These are phyloP conservation scores for Campylomormyrus numenius DNA, from an alignment of 2,113 vertebrate genomes.

Conservation along the genomic window DNA sequence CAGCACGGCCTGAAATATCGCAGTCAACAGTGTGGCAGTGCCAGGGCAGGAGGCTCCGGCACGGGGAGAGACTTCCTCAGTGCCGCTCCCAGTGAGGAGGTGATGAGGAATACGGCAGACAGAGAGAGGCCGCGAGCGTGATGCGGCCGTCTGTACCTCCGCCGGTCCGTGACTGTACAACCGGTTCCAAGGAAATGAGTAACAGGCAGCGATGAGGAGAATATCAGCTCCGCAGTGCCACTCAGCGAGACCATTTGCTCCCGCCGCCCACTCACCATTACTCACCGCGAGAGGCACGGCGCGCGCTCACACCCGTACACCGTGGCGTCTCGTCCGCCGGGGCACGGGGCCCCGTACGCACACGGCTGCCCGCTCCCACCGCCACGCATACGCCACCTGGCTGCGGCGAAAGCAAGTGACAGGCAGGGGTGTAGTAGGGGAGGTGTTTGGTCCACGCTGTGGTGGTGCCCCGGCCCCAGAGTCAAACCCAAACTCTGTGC, in stretches of 20 bases:
- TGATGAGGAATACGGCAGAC: neutral
- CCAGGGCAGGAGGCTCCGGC: neutral
- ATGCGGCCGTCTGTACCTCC: neutral
- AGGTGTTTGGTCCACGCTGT: neutral
- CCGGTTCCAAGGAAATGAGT: conserved; percentile 20
- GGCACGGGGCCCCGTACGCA: neutral
- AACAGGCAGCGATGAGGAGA: conserved; percentile 14
- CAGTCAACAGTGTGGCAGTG: neutral
- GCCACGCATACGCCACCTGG: neutral
- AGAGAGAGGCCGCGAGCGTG: neutral
- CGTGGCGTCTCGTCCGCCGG: neutral
- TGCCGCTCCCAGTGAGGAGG: neutral
- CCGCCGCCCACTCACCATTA: conserved; percentile 20
- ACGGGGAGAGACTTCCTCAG: neutral
- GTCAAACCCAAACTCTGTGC: conserved; percentile 14
- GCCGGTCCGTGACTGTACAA: conserved; percentile 11
- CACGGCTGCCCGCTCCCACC: neutral
- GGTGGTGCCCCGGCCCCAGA: neutral
- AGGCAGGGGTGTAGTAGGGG: neutral
- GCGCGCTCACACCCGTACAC: neutral
- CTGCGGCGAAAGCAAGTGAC: neutral
- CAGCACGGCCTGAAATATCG: neutral
- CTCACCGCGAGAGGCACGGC: conserved; percentile 7
- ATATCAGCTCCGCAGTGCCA: conserved; percentile 16
- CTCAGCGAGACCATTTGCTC: neutral